Evolutionary conservation across 2,888 invertebrate species (phyloP).

Genomic region (Dynastes tityus): DNA sequence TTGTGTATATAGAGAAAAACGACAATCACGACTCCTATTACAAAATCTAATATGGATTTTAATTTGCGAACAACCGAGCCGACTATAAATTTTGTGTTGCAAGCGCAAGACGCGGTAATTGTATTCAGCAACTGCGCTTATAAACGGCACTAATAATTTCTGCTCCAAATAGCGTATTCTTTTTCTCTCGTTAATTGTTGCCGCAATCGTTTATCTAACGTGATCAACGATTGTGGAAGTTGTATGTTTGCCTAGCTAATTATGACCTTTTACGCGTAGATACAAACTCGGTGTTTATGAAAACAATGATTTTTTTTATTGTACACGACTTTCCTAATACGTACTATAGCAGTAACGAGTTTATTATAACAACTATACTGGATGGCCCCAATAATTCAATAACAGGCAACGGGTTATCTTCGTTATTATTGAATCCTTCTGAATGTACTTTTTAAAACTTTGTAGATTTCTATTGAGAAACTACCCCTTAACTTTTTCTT

Average conservation of each 20-base stretch:
- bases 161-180: constrained; percentile 34
- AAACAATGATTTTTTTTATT: too few species aligned
- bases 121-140: constrained; percentile 17
- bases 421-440: too few species aligned
- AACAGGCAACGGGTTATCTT: too few species aligned
- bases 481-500: too few species aligned
- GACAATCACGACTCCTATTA: constrained; percentile 9
- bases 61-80: constrained; percentile 1
- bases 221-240: constrained; percentile 13
- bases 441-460: too few species aligned
- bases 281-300: too few species aligned
- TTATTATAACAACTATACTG: too few species aligned
- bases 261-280: not conserved
- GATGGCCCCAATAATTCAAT: too few species aligned
- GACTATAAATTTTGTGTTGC: constrained; percentile 21
- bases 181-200: constrained; percentile 33
- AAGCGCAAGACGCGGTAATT: constrained; percentile 18
- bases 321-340: too few species aligned
- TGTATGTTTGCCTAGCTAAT: constrained; percentile 19
- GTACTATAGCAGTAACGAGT: too few species aligned
- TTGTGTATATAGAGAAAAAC: not conserved
- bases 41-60: constrained; percentile 6
- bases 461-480: too few species aligned
- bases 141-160: constrained; percentile 31
- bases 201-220: constrained; percentile 13